Evolutionary conservation across 2,797 vertebrate species (phyloP).

Genomic region (Staurois parvus): DNA sequence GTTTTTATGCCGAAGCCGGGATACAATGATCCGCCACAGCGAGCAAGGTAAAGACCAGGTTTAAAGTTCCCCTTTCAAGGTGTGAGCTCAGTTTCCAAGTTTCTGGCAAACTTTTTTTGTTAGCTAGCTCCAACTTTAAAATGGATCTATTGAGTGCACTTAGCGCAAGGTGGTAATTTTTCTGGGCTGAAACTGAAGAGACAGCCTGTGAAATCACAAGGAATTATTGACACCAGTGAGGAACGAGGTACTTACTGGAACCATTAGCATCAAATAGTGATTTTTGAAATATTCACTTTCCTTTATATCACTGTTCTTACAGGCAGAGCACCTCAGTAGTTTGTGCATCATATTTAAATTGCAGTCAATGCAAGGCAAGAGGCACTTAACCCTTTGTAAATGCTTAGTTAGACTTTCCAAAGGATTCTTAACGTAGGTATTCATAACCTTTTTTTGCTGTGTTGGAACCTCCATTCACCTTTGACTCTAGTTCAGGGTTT

Average conservation of each 20-base stretch:
- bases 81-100: not conserved
- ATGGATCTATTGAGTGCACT: not conserved
- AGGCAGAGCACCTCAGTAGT: no score
- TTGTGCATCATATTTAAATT: no score
- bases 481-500: no score
- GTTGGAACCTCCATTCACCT: not conserved
- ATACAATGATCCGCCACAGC: not conserved
- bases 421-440: not conserved
- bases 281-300: no score
- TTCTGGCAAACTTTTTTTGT: not conserved
- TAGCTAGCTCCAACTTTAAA: not conserved
- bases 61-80: conserved; percentile 1
- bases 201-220: no score
- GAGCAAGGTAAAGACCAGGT: conserved; percentile 34
- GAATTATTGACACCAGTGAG: no score
- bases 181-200: no score
- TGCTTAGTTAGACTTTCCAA: not conserved
- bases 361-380: no score
- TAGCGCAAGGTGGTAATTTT: not conserved
- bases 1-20: conserved; percentile 64
- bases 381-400: no score
- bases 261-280: no score
- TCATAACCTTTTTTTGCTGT: not conserved
- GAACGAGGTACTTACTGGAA: no score
- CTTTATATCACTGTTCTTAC: no score